Evolutionary conservation across 2,113 vertebrate genomes (phyloP), one percentile per base, ranked within the genome.

Genomic region (Heterotilapia buettikoferi): DNA sequence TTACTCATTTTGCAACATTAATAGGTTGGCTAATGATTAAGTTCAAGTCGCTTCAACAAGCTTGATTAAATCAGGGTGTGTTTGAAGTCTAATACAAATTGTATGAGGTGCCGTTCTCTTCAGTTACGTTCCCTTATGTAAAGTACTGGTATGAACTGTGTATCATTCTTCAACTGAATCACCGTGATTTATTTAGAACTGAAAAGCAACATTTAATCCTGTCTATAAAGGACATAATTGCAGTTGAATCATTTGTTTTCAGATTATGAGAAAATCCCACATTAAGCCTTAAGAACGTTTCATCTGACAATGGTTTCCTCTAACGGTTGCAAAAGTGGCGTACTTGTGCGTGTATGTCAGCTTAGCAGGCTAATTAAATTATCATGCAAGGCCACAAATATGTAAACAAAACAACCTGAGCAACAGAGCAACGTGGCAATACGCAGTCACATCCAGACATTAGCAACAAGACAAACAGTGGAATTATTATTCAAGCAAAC

Each of bases 21-120:
- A 80, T 76, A 45, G 9, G 7, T 61, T 63, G 57, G 76, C 50
- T 88, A 87, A 93, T 90, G 57, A 90, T 92, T 90, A 88, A 79
- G 68, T 66, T 26, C 11, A 66, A 47, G 40, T 36, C 33, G 26
- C 45, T 88, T 68, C 45, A 86, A 47, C 18, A 26, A 54, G 4
- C 84, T n/a, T 29, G 47, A 80, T 56, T 33, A 38, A 82, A 87
- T 88, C 82, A 83, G 82, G 86, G 84, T 59, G 86, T 36, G 87
- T 78, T 36, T 18, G 19, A 84, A 13, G 56, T 71, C 59, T 81
- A 79, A 66, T 18, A 59, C 63, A 86, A 76, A 57, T 45, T 40
- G 38, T 82, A 38, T 50, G 38, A 68, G 59, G 57, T 56, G 63
- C 3, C 82, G 73, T 31, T 85, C 19, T 21, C 52, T 40, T 7